Conservation (phyloP, 2,113 vertebrate genomes). For the Merops nubicus region DNA sequence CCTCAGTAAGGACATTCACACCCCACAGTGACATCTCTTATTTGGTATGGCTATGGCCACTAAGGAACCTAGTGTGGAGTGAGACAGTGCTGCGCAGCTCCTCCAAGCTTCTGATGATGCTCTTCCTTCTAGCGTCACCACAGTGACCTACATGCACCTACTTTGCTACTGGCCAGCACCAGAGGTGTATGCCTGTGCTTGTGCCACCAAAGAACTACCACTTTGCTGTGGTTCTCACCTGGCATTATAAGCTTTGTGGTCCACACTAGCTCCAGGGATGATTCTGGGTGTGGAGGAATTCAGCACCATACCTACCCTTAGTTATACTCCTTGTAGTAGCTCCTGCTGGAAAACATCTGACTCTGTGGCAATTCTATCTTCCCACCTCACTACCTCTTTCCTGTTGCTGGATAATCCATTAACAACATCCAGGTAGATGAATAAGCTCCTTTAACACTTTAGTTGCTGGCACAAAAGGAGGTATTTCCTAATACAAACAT, state of each 20-base stretch:
- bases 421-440: not conserved
- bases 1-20: not conserved
- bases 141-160: not conserved
- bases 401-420: not conserved
- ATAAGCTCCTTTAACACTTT: not conserved
- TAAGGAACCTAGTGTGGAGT: not conserved
- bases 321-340: not conserved
- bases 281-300: not conserved
- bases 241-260: not conserved
- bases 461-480: not conserved
- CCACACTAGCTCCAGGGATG: not conserved
- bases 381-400: not conserved
- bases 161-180: not conserved
- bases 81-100: not conserved
- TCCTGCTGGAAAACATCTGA: not conserved
- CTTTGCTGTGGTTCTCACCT: not conserved
- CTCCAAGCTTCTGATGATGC: not conserved
- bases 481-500: not conserved
- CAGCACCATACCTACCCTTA: accelerated
- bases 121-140: not conserved
- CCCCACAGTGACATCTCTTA: not conserved
- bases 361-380: not conserved
- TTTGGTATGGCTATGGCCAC: not conserved
- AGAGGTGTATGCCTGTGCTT: not conserved
- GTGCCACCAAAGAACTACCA: not conserved